Conservation (phyloP, 2,888 invertebrate species). For the Phlogophora meticulosa region DNA sequence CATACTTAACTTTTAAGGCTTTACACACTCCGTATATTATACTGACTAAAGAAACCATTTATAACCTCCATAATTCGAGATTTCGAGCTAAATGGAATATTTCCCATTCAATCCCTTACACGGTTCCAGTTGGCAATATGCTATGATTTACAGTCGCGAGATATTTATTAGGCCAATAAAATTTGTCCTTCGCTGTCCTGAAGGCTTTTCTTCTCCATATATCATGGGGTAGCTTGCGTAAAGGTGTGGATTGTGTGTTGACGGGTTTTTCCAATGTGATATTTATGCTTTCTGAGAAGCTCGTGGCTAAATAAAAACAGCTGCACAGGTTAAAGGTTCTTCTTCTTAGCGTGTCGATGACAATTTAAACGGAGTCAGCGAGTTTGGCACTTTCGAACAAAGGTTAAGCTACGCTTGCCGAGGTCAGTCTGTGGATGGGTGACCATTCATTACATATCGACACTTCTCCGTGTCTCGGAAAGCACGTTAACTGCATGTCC, state of each 20-base stretch:
- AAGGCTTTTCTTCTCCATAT: slow-evolving; percentile 69
- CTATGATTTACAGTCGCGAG: slow-evolving; percentile 74
- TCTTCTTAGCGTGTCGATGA: too few species aligned
- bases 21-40: background rate
- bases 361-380: too few species aligned
- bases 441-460: too few species aligned
- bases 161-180: slow-evolving; percentile 82
- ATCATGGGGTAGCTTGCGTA: slow-evolving; percentile 52
- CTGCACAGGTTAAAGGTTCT: too few species aligned
- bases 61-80: slow-evolving; percentile 41
- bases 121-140: slow-evolving; percentile 73
- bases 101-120: slow-evolving; percentile 69
- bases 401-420: too few species aligned
- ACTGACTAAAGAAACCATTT: slow-evolving; percentile 23
- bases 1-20: too few species aligned
- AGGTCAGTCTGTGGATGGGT: too few species aligned
- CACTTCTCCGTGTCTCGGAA: too few species aligned
- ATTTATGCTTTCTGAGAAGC: background rate
- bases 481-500: too few species aligned
- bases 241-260: slow-evolving; percentile 14
- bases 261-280: background rate
- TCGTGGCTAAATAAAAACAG: too few species aligned
- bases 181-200: slow-evolving; percentile 74
- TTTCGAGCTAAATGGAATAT: slow-evolving; percentile 64
- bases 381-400: too few species aligned